Evolutionary conservation across 1,140 invertebrate species (phyloP), one percentile per base, ranked within the genome.

Genomic region (Drosophila truncata): DNA sequence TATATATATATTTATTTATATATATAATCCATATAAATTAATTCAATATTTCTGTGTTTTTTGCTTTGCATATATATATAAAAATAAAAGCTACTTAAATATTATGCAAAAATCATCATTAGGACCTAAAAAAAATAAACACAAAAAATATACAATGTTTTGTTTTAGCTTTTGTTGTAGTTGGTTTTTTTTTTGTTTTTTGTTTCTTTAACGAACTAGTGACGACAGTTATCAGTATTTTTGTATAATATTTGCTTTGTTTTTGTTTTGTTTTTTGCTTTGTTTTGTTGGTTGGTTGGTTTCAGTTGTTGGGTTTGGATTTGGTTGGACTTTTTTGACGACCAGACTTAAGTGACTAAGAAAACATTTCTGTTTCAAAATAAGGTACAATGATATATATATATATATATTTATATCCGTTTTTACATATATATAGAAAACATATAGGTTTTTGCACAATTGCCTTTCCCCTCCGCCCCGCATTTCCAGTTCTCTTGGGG

Each of bases 371-470:
- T 78, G 78, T 85, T 88, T 81, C 66, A 82, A 90, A 90, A 90
- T 90, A 90, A 90, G 85, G 85, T 90, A 90, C 85, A 90, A 79
- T 85, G 85, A 90, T 88, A 90, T 80, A 83, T 78, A 63, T 63
- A 63, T 63, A 59, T 76, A 44, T 57, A 42, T 42, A 71, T 37
- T 49, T 70, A 61, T 50, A 80, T 52, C 59, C 52, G 78, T 80
- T 63, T 58, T 49, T 37, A 79, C 37, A 63, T 52, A 55, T 73
- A 65, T 50, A 54, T 52, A 54, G 37, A 49, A 60, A 42, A 79
- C 70, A 33, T 66, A 64, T 64, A 58, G 49, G 33, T 71, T 58
- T 69, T 35, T 57, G 50, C 50, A 47, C 41, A 71, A 39, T 52
- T 39, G 25, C 64, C 47, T 29, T 47, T 47, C 18, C 25, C 20